Evolutionary conservation across 2,797 vertebrate species (phyloP), one percentile per base, ranked within the genome.

Genomic region (Nannoperca australis): DNA sequence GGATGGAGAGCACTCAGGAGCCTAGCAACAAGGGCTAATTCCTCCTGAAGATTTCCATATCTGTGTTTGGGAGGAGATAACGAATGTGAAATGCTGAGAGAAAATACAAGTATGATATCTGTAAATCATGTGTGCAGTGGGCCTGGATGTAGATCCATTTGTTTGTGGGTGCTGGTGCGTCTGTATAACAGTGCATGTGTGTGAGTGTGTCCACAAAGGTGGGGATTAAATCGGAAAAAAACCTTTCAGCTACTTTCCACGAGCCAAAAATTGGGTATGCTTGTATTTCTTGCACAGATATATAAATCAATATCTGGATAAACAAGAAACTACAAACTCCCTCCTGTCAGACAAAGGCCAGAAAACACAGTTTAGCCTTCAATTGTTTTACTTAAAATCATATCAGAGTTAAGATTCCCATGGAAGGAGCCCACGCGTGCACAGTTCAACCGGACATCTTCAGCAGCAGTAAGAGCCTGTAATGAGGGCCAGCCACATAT

Each of bases 281-380:
- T 64, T 51, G 38, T 36, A 72, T 38, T 50, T 36, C 47, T 58
- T 61, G 20, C 53, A 69, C 49, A 49, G 34, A 80, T 54, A 90
- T 74, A 49, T 58, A 76, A 81, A 88, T 87, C 77, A 80, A 77
- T 78, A 85, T 81, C 67, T 83, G 78, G 59, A 53, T 66, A 73
- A 75, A 82, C 60, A 76, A 30, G 15, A 70, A 73, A 79, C 32
- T 76, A 27, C 36, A 24, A 70, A 71, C 34, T 75, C 53, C 47
- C 42, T 76, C 47, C 32, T 71, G 55, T 51, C 45, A 67, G 71
- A 36, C 11, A 81, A 69, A 66, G n/a, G 64, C 47, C 53, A 55
- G 20, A 44, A 76, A 84, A 73, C 11, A 72, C 22, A 40, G 34
- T 36, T 72, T 78, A 75, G 69, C n/a, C 45, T 81, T 63, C 68